These are phyloP conservation scores for Cichladusa arquata DNA, from an alignment of 2,113 vertebrate species.

Conservation along the genomic window DNA sequence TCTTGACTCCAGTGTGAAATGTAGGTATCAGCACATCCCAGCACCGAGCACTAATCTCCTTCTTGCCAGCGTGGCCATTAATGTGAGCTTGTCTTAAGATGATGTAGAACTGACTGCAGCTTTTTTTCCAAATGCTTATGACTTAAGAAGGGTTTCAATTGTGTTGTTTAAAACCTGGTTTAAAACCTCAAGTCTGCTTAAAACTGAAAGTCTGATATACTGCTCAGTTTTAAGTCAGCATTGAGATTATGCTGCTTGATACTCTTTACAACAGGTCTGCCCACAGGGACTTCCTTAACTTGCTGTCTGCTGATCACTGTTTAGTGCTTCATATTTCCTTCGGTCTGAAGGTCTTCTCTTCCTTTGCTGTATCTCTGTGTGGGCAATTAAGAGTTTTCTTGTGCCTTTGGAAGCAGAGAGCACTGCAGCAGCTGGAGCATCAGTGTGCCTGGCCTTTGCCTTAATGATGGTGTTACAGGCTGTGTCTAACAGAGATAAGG, in stretches of 20 bases:
- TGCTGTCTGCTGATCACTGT: not conserved
- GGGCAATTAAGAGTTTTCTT: not conserved
- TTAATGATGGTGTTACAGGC: not conserved
- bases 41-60: rapidly evolving
- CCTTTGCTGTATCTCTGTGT: not conserved
- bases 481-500: not conserved
- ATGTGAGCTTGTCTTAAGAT: not conserved
- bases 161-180: not conserved
- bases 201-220: not conserved
- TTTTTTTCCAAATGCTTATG: not conserved
- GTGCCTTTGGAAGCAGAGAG: not conserved
- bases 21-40: not conserved
- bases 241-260: not conserved
- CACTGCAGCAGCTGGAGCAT: not conserved
- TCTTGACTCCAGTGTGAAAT: not conserved
- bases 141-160: not conserved
- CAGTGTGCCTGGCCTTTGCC: not conserved
- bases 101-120: not conserved
- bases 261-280: not conserved
- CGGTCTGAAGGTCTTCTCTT: not conserved
- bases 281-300: not conserved
- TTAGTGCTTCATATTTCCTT: not conserved
- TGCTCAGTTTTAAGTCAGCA: not conserved
- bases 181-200: not conserved
- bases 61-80: not conserved